Evolutionary conservation across 1,140 invertebrate species (phyloP).

Genomic region (Colletes latitarsis): DNA sequence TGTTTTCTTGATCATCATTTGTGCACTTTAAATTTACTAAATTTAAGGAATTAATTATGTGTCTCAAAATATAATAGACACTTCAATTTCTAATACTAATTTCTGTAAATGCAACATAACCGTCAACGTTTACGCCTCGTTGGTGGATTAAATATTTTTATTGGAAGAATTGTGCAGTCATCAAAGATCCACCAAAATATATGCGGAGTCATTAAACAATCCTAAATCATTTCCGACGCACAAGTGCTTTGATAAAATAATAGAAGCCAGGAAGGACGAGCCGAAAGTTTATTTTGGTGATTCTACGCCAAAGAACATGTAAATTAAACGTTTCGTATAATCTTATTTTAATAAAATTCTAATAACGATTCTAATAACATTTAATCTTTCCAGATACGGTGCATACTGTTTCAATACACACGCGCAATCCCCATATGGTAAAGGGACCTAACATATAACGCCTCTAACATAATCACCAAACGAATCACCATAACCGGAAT

Average conservation of each 20-base stretch:
- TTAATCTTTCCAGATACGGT: constrained; percentile 9
- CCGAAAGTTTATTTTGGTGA: constrained; percentile 8
- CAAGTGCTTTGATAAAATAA: constrained; percentile 61
- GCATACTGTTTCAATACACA: constrained; percentile 27
- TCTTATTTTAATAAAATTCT: not conserved
- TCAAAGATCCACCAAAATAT: constrained; percentile 84
- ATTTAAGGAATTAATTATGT: no score
- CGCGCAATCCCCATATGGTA: not conserved
- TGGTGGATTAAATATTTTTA: not conserved
- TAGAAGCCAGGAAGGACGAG: not conserved
- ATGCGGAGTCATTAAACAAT: constrained; percentile 82
- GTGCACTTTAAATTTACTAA: no score
- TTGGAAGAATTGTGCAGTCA: constrained; percentile 84
- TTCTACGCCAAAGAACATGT: constrained; percentile 23
- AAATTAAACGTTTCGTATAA: not conserved
- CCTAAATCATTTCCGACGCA: constrained; percentile 73
- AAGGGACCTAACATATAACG: not conserved
- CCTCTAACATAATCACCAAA: no score
- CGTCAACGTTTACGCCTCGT: not conserved
- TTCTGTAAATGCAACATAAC: no score
- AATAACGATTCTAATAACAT: not conserved
- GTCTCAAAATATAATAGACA: not conserved
- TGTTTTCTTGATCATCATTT: no score
- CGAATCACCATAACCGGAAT: not conserved
- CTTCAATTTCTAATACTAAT: no score